These are phyloP conservation scores for Zaprionus ornatus DNA, from an alignment of 1,140 invertebrate species.

Conservation along the genomic window DNA sequence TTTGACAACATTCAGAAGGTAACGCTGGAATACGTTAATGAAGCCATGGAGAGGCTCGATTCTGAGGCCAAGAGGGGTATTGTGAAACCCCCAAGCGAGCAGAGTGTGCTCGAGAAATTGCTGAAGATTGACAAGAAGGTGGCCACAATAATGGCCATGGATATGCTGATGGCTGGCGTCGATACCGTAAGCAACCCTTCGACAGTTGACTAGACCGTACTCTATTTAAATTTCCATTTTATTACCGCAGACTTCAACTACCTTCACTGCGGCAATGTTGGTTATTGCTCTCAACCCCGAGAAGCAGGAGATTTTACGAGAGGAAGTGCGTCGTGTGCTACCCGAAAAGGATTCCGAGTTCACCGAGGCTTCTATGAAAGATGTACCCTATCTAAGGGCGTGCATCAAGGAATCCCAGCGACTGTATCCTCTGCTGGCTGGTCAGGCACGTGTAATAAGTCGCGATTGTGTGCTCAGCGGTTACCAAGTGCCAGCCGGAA, in stretches of 20 bases:
- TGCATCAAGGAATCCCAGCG: constrained; percentile 88
- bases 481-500: constrained; percentile 87
- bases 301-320: constrained; percentile 87
- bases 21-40: constrained; percentile 54
- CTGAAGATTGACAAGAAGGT: constrained; percentile 83
- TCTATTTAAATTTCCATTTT: too few relatives aligned
- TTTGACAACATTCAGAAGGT: constrained; percentile 70
- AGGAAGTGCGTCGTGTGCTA: constrained; percentile 86
- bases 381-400: constrained; percentile 87
- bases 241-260: constrained; percentile 62
- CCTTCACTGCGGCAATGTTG: constrained; percentile 46
- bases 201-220: too few relatives aligned
- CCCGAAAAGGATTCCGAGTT: constrained; percentile 84
- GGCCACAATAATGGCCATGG: constrained; percentile 81
- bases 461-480: constrained; percentile 86
- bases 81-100: constrained; percentile 45
- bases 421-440: constrained; percentile 85
- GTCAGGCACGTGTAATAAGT: constrained; percentile 84
- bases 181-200: constrained; percentile 80
- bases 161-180: constrained; percentile 76
- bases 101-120: constrained; percentile 79
- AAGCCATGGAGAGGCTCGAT: constrained; percentile 63
- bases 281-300: constrained; percentile 87
- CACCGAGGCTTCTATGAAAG: constrained; percentile 85
- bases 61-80: constrained; percentile 54